These are phyloP conservation scores for Drosophila biarmipes DNA, from an alignment of 1,140 invertebrate genomes.

Conservation along the genomic window DNA sequence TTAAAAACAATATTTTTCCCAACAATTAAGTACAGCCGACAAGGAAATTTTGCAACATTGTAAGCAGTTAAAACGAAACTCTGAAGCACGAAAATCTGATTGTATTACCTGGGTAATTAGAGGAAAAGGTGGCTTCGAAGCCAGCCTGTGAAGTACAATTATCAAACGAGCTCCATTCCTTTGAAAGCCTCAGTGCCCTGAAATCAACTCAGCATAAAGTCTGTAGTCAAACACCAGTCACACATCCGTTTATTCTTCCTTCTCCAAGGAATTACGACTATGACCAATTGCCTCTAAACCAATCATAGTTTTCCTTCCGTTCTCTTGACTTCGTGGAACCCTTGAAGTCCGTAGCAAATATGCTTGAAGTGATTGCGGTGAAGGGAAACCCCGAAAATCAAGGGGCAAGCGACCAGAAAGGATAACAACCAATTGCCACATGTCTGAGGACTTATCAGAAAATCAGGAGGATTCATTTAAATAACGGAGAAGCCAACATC, in stretches of 20 bases:
- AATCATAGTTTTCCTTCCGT: slow-evolving; percentile 23
- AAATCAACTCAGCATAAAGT: slow-evolving; percentile 5
- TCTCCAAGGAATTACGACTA: slow-evolving; percentile 3
- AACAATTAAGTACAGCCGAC: slow-evolving; percentile 17
- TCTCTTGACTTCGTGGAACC: neutral
- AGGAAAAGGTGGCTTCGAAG: neutral
- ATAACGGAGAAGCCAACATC: slow-evolving; percentile 57
- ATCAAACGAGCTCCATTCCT: slow-evolving; percentile 10
- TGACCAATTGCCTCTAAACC: slow-evolving; percentile 16
- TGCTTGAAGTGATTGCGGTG: slow-evolving; percentile 25
- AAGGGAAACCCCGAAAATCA: slow-evolving; percentile 24
- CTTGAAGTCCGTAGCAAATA: slow-evolving; percentile 19
- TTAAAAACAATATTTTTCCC: slow-evolving; percentile 42
- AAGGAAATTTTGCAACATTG: slow-evolving; percentile 32
- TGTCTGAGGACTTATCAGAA: slow-evolving; percentile 28
- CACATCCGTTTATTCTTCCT: slow-evolving; percentile 22
- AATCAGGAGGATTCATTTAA: slow-evolving; percentile 61
- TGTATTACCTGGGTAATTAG: slow-evolving; percentile 28
- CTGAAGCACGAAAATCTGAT: slow-evolving; percentile 3
- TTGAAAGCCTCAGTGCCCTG: slow-evolving; percentile 10
- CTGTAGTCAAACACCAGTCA: neutral
- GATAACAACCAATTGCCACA: slow-evolving; percentile 62
- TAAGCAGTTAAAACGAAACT: neutral
- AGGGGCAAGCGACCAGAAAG: slow-evolving; percentile 21
- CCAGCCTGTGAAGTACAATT: neutral